Base-by-base conservation (phyloP, 1,140 invertebrate species). In the Laupala kohalensis region DNA sequence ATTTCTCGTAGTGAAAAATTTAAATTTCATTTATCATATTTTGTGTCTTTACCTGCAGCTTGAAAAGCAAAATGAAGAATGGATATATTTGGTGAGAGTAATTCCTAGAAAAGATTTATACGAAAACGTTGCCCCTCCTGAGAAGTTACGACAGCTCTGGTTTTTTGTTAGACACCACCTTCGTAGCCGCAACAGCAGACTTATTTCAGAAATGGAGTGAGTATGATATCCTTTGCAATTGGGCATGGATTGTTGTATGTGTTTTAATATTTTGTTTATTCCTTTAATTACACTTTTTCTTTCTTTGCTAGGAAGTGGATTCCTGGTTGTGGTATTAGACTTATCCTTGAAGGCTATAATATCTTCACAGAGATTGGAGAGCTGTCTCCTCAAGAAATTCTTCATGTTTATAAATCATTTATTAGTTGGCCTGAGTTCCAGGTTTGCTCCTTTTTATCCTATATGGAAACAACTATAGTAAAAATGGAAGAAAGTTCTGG, bases 281-380 rank as follows among this genome's bases (percentile, higher is more conserved):
- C 1, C 1, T 53, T 69, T 69, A 30, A 29, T 29, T 19, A 9
- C 12, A 69, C 15, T n/a, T 23, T 62, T 19, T 62, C n/a, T 69
- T n/a, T 30, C 25, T 27, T 67, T 23, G 5, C 72, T 71, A 87
- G 86, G 74, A 83, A 84, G 72, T 88, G 85, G 85, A 84, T 87
- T 63, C 86, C 86, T 0, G 85, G 83, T 19, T 88, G 86, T 75
- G 86, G 86, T 0, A 81, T 85, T 2, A 82, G 85, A 73, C 77
- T 88, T 0, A 87, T 88, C 25, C 81, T 84, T 0, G 82, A 84
- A 13, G 84, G 84, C 53, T 84, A 86, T 72, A 87, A 85, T 19
- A 87, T 88, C 53, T 87, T 84, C 73, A 87, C 86, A 1, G 80
- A 86, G 75, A 88, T 88, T 77, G 85, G 86, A 3, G 84, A 86